phyloP scores from a whole-genome alignment of 2,113 vertebrate genomes.

The Cryptomyrus ogoouensis region DNA sequence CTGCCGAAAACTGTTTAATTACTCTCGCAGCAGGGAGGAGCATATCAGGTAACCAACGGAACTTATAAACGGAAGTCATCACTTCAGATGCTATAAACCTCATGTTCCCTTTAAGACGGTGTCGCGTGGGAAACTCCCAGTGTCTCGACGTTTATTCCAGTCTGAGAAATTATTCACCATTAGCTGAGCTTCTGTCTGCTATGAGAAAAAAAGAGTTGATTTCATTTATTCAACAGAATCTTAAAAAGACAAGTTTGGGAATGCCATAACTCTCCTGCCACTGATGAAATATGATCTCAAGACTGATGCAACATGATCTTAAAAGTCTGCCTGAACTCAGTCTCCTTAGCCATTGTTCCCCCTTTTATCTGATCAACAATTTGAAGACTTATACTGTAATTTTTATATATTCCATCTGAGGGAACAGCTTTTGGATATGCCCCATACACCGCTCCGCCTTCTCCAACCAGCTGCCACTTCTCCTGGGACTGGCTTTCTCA shows the following conservation, averaged over 20 bases:
- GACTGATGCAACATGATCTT: neutral
- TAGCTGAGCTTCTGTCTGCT: neutral
- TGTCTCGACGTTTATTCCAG: neutral
- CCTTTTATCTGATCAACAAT: neutral
- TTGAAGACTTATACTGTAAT: neutral
- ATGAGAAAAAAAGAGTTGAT: neutral
- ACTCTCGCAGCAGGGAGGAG: neutral
- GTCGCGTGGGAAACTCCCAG: neutral
- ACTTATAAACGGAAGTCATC: neutral
- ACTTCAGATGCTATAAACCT: neutral
- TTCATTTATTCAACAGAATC: neutral
- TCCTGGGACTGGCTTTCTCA: neutral
- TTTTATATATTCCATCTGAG: neutral
- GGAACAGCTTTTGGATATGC: neutral
- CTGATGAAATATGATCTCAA: neutral
- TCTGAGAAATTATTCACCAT: neutral
- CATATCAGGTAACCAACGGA: neutral
- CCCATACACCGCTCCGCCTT: neutral
- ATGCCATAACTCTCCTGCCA: neutral
- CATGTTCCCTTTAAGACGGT: neutral
- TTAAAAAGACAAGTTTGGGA: neutral
- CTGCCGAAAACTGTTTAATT: slow-evolving; percentile 10
- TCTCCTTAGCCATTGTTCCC: neutral
- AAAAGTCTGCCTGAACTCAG: neutral
- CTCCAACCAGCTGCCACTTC: neutral